Base-by-base conservation (phyloP, 2,888 invertebrate species). In the Meteorus colon region DNA sequence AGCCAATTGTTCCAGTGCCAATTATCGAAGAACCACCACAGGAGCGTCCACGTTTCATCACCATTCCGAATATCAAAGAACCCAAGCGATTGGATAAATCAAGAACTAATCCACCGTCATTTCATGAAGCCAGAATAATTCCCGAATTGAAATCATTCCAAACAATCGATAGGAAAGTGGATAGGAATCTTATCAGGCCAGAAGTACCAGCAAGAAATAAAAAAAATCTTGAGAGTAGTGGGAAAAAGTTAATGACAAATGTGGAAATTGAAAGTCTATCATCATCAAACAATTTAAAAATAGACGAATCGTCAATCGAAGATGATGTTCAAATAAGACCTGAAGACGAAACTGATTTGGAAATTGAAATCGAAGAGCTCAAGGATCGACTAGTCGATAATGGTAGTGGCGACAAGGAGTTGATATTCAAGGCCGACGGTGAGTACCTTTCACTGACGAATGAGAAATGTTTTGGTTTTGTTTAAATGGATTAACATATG, bases 31-130 rank as follows among this genome's bases (percentile, higher is more conserved):
- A 83, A 14, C 82, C 75, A 4, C 81, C 79, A 19, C 78, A 78
- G 48, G 79, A 82, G 67, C 84, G 81, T 24, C 86, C 84, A 3
- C 88, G 87, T 34, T 89, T 89, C 75, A 88, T 89, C 66, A 89
- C 88, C 12, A 86, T 89, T 45, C 89, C 89, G 3, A 89, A 89
- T 77, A 89, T 89, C 70, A 85, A 80, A 67, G 86, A 87, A 60
- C 84, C 85, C 0, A 87, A 80, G 27, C 77, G 75, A 24, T 51
- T 45, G 60, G 76, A 76, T 6, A 76, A 73, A 29, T 41, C 60
- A 51, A 37, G 10, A 81, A 65, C 19, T 24, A 34, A 34, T 77
- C 78, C 66, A 65, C 76, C 63, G 24, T 77, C 77, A n/a, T 16
- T 81, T n/a, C 84, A 83, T 5, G 88, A 89, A 65, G 74, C 84